Base-by-base conservation (phyloP, 2,797 vertebrate genomes). In the Lagodon rhomboides region DNA sequence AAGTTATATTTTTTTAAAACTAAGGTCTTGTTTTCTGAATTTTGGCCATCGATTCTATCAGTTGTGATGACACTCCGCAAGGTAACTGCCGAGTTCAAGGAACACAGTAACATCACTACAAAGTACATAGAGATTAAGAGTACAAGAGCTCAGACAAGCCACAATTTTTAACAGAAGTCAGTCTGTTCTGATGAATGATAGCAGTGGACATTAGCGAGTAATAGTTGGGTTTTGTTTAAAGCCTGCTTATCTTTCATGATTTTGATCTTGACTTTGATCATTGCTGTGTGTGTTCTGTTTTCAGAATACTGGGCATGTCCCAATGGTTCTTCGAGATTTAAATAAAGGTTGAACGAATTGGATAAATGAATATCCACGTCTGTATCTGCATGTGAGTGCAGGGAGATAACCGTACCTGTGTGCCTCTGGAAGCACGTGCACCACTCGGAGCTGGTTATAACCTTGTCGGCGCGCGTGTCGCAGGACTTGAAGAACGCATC, bases 391-490 rank as follows among this genome's bases (percentile, higher is more conserved):
- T 68, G 64, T 43, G 11, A 47, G 38, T 23, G 43, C 10, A n/a
- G 51, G 25, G 23, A 27, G 47, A 58, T n/a, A 38, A 10, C 16
- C 65, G 0, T 95, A 97, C 96, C 93, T 97, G 97, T 93, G 95
- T 97, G 97, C 82, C 96, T 97, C 92, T 99, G 98, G 93, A 99
- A 99, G 91, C 98, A 99, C 44, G 97, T 97, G 92, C 98, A 99
- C 98, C 98, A 99, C 83, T 99, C 98, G 17, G 97, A 97, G 92
- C 97, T 98, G 88, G 96, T 97, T 92, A 99, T 96, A 66, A 97
- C 94, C 77, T 95, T 95, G 91, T 99, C 97, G 17, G 82, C 92
- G 79, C 96, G 97, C 0, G 96, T 95, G 85, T 99, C 97, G 74
- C 98, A 99, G 13, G 97, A 97, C 78, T 94, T 97, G 94, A 99